Evolutionary conservation across 2,888 invertebrate genomes (phyloP), one percentile per base, ranked within the genome.

Genomic region (Stomorhina lunata): DNA sequence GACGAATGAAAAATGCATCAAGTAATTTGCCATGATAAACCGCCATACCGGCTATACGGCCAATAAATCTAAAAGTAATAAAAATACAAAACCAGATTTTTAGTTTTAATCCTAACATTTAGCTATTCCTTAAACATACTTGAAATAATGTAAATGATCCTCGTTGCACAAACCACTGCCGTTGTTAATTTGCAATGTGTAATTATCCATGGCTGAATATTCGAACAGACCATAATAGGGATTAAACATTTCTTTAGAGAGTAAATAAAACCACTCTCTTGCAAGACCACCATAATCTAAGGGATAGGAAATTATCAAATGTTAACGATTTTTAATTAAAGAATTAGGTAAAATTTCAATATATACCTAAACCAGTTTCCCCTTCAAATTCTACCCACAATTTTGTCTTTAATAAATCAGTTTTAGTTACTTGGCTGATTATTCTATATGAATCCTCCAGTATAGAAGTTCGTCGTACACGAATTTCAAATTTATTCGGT

Each of bases 161-260:
- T 99, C 99, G 91, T 99, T 99, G 91, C 98, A 98, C 81, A 99
- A 93, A 37, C 98, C 99, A 83, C 99, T 99, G 91, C 97, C 96
- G 81, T 99, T 98, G 92, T 99, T 99, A 87, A 99, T 99, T 94
- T 99, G 99, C 69, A 99, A 93, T 20, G 99, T 99, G 92, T 99
- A 99, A 92, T 99, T 99, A 91, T 99, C 99, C 99, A 98, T 98
- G 4, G 99, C 99, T 1, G 99, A 99, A 93, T 99, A 99, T 92
- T 99, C 99, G 92, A 99, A 99, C 71, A 99, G 93, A 0, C 99
- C 99, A 92, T 99, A 99, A 92, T 99, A 99, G 0, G 99, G 99
- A 93, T 99, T 99, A 92, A 99, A 99, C 98, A 99, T 99, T 93
- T 99, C 99, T 92, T 98, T 98, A 1, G 99, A 99, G 10, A 99